A percentile compares a stretch with the other conserved stretches of the same genome.
phyloP scores from a whole-genome alignment of 1,140 invertebrate genomes.

The Caenorhabditis latens region DNA sequence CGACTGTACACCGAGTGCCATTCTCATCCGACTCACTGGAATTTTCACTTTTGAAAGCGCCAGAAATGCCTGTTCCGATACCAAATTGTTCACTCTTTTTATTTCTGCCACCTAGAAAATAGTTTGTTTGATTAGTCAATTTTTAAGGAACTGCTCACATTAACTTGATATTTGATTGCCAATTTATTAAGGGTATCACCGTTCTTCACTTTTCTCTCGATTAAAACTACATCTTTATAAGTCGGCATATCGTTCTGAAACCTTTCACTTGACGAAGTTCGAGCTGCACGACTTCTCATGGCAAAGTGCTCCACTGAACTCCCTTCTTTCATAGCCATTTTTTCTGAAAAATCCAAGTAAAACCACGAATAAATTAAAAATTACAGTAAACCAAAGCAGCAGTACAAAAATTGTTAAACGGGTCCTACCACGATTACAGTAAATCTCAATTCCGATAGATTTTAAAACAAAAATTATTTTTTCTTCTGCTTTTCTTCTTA shows the following conservation, averaged over 20 bases:
- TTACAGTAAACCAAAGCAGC: not conserved
- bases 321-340: slow-evolving; percentile 40
- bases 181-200: slow-evolving; percentile 66
- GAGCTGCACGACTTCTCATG: slow-evolving; percentile 49
- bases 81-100: slow-evolving; percentile 64
- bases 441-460: too few species aligned
- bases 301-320: slow-evolving; percentile 51
- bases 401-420: not conserved
- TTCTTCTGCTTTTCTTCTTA: too few species aligned
- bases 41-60: slow-evolving; percentile 64
- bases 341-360: slow-evolving; percentile 21
- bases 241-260: slow-evolving; percentile 32
- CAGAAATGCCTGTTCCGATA: slow-evolving; percentile 62
- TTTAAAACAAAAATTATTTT: not conserved
- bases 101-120: slow-evolving; percentile 65
- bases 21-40: slow-evolving; percentile 59
- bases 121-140: not conserved
- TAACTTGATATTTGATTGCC: slow-evolving; percentile 63
- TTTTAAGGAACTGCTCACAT: slow-evolving; percentile 57
- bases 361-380: not conserved
- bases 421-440: not conserved
- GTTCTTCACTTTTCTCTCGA: slow-evolving; percentile 61
- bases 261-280: slow-evolving; percentile 51
- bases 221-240: slow-evolving; percentile 57
- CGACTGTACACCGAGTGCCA: slow-evolving; percentile 42